Evolutionary conservation across 2,888 invertebrate species (phyloP).

Genomic region (Toxonevra muliebris): DNA sequence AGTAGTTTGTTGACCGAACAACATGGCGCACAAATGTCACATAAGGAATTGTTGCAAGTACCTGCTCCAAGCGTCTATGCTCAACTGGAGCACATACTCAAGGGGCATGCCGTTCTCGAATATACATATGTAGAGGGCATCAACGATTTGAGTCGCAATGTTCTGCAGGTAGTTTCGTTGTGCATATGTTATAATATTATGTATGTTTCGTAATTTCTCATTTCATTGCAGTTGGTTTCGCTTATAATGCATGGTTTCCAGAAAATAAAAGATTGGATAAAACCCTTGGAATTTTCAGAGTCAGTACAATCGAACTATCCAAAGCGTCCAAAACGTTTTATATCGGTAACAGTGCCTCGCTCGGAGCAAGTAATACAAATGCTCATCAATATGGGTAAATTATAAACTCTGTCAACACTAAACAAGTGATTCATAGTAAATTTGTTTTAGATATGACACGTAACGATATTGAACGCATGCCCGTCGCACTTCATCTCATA

Average conservation of each 20-base stretch:
- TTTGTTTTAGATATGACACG: conserved; percentile 65
- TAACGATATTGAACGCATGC: conserved; percentile 73
- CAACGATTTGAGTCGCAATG: conserved; percentile 76
- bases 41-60: conserved; percentile 66
- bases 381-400: conserved; percentile 58
- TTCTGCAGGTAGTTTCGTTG: conserved; percentile 73
- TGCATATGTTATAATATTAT: not conserved
- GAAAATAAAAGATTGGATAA: conserved; percentile 60
- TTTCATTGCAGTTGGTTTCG: conserved; percentile 51
- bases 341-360: conserved; percentile 51
- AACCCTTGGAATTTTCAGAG: conserved; percentile 54
- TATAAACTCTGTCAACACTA: no score
- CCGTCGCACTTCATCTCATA: conserved; percentile 74
- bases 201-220: not conserved
- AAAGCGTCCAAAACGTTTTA: conserved; percentile 54
- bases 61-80: conserved; percentile 73
- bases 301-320: conserved; percentile 51
- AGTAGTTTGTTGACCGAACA: conserved; percentile 62
- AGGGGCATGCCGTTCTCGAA: conserved; percentile 67
- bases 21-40: conserved; percentile 69
- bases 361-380: conserved; percentile 61
- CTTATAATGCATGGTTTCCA: conserved; percentile 56
- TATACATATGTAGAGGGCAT: conserved; percentile 80
- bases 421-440: not conserved
- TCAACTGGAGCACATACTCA: conserved; percentile 74